These are phyloP conservation scores for Achatina immaculata DNA, from an alignment of 1,140 invertebrate genomes.

Conservation along the genomic window DNA sequence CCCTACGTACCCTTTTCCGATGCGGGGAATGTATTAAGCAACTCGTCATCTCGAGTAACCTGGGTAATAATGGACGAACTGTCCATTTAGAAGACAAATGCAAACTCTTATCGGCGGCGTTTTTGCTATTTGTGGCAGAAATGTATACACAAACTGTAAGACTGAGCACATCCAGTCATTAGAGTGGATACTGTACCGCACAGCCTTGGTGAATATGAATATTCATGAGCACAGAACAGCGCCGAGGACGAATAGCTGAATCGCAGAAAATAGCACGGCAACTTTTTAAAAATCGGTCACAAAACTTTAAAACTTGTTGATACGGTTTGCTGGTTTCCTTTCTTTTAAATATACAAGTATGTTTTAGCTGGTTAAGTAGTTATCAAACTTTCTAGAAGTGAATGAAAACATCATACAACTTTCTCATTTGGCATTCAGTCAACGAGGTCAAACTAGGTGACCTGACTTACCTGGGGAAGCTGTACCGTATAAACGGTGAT, in stretches of 20 bases:
- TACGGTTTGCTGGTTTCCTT: no score
- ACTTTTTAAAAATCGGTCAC: no score
- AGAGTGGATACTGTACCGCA: conserved; percentile 47
- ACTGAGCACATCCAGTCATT: conserved; percentile 51
- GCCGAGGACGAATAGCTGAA: conserved; percentile 40
- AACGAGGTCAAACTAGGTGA: conserved; percentile 3
- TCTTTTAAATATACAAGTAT: no score
- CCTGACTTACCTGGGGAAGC: background rate
- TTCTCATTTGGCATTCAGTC: conserved; percentile 14
- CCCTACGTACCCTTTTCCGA: conserved; percentile 87
- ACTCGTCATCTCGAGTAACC: conserved; percentile 95
- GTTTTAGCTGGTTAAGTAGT: background rate
- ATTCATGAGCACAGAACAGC: conserved; percentile 48
- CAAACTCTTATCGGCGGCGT: conserved; percentile 59
- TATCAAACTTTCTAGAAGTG: background rate
- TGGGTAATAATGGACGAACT: conserved; percentile 98
- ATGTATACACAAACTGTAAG: conserved; percentile 48
- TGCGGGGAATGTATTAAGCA: conserved; percentile 89
- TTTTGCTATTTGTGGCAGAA: conserved; percentile 48
- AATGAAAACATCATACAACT: background rate
- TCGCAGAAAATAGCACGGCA: conserved; percentile 37
- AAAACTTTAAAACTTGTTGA: no score
- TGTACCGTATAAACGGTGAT: background rate
- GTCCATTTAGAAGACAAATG: conserved; percentile 84
- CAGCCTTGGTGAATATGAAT: conserved; percentile 53